Evolutionary conservation across 2,888 invertebrate species (phyloP), one percentile per base, ranked within the genome.

Genomic region (Plagiodera versicolora): DNA sequence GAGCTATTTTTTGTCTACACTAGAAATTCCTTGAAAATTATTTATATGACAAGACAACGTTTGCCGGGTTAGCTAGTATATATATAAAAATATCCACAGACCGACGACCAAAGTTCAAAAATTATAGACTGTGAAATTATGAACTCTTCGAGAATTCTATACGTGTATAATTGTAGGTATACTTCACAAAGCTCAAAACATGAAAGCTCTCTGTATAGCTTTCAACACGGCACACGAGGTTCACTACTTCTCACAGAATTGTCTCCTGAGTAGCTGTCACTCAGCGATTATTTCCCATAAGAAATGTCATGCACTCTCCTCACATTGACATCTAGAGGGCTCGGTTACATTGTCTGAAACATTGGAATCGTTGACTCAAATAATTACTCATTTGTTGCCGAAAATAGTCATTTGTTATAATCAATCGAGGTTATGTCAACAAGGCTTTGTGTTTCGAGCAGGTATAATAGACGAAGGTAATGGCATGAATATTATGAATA

Each of bases 371-470:
- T 67, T 69, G 71, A 70, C 54, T 73, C 69, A 70, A 65, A 67
- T 72, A 73, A 73, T 73, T 70, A 73, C 68, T 68, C 69, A 62
- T 68, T 70, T 68, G 68, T 70, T 66, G 56, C 64, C 56, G 67
- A 68, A 70, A 66, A 66, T 68, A 67, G 60, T 68, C 65, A 73
- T 73, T 71, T 61, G 71, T 72, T 73, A 70, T 66, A 72, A 73
- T 73, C 70, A 69, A 73, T 73, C 73, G 72, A 68, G 39, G 63
- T 62, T 61, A 60, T 69, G 73, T 73, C 73, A 72, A 72, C 71
- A 66, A 63, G 14, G 48, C 52, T 67, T 70, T 72, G 70, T 72
- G 54, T 47, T 56, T 67, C 65, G 65, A 71, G 68, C 69, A 73
- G 72, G 73, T 73, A 73, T 72, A 72, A 72, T 72, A 65, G 39